Percentiles rank a stretch among this genome's conserved stretches.
These are phyloP conservation scores for Phyllotreta cruciferae DNA, from an alignment of 2,888 invertebrate genomes.

Conservation along the genomic window DNA sequence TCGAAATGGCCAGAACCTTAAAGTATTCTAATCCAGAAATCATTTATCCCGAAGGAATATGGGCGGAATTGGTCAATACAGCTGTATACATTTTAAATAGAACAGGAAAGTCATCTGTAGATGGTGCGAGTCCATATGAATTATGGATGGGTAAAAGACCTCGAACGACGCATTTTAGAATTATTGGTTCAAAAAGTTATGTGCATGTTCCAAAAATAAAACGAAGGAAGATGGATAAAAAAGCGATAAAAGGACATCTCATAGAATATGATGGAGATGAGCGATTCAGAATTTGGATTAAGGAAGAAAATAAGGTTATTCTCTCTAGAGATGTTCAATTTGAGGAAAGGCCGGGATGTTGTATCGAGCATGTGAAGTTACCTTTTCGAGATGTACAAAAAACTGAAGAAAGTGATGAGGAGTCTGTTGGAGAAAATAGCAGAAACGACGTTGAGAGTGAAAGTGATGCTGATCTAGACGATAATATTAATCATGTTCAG, in stretches of 20 bases:
- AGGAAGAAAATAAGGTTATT: conserved; percentile 1
- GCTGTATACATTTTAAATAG: conserved; percentile 41
- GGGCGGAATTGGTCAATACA: conserved; percentile 5
- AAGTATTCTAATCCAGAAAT: no score
- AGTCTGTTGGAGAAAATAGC: no score
- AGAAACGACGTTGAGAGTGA: no score
- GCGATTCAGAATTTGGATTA: conserved; percentile 15
- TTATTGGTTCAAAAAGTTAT: conserved; percentile 40
- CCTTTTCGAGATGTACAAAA: background rate
- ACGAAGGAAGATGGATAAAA: background rate
- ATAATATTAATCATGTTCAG: no score
- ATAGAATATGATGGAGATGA: conserved; percentile 24
- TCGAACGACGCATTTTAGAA: conserved; percentile 40
- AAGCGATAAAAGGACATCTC: conserved; percentile 15
- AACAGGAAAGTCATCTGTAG: conserved; percentile 42
- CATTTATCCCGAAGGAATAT: no score
- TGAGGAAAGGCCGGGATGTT: conserved; percentile 6
- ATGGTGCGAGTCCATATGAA: conserved; percentile 44
- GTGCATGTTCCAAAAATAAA: conserved; percentile 15
- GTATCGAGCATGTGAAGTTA: background rate
- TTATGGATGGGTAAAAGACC: conserved; percentile 44
- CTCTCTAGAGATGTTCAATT: conserved; percentile 18
- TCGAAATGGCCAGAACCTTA: background rate
- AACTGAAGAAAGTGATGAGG: no score
- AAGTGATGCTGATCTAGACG: no score